A percentile compares a stretch with the other conserved stretches of the same genome.
These are phyloP conservation scores for Dicentrarchus labrax DNA, from an alignment of 2,113 vertebrate genomes.

Conservation along the genomic window DNA sequence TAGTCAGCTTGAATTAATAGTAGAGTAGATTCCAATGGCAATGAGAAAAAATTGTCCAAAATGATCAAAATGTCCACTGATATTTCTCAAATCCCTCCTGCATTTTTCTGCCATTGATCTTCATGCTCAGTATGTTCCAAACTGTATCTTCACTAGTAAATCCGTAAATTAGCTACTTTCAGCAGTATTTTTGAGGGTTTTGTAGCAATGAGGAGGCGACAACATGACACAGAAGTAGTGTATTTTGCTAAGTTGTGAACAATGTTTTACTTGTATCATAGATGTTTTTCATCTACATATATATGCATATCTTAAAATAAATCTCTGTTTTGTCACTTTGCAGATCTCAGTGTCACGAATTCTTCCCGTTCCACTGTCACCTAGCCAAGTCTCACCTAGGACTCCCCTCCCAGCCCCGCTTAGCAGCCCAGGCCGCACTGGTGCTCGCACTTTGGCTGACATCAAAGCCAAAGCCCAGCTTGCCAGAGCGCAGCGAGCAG, in stretches of 20 bases:
- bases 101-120: neutral
- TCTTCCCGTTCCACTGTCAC: slow-evolving; percentile 86
- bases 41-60: neutral
- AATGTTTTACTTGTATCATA: neutral
- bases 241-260: neutral
- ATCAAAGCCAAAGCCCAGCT: slow-evolving; percentile 98
- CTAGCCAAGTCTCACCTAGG: slow-evolving; percentile 91
- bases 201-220: neutral
- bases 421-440: slow-evolving; percentile 90
- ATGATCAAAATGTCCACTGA: neutral
- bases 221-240: neutral
- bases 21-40: neutral
- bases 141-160: neutral
- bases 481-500: slow-evolving; percentile 92
- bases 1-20: neutral
- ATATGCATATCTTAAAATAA: slow-evolving; percentile 5
- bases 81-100: neutral
- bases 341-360: slow-evolving; percentile 94
- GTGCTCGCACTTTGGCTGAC: slow-evolving; percentile 96
- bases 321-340: slow-evolving; percentile 48
- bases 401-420: slow-evolving; percentile 85
- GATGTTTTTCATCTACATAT: neutral
- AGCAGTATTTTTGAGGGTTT: neutral
- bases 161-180: neutral
- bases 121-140: neutral